These are phyloP conservation scores for Pseudorasbora parva DNA, from an alignment of 2,113 vertebrate species.

Conservation along the genomic window DNA sequence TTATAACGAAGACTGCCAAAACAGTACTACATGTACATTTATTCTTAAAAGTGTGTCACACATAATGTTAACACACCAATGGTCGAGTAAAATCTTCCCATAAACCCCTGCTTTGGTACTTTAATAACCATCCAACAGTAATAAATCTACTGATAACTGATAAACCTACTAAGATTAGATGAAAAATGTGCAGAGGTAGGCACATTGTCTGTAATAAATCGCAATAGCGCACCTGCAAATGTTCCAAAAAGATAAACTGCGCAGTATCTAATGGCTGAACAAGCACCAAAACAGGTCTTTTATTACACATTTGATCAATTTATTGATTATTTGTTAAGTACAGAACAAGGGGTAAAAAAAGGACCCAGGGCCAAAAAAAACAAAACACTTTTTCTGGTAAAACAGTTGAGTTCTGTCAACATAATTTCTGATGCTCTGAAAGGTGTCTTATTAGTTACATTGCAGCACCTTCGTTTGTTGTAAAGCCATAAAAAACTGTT, in stretches of 20 bases:
- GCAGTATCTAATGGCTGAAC: background rate
- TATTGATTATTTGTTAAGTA: background rate
- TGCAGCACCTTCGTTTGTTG: background rate
- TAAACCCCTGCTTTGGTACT: slow-evolving; percentile 33
- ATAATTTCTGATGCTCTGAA: background rate
- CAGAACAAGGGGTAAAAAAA: background rate
- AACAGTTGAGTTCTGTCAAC: background rate
- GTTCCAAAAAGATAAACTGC: background rate
- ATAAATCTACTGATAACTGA: background rate
- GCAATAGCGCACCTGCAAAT: background rate
- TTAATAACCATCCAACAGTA: background rate
- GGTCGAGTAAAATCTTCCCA: background rate
- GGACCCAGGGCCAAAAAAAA: slow-evolving; percentile 8
- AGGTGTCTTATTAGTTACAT: background rate
- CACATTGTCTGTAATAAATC: slow-evolving; percentile 10
- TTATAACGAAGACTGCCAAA: background rate
- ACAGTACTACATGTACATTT: background rate
- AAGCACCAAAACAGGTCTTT: slow-evolving; percentile 12
- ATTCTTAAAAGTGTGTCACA: background rate
- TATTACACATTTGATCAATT: background rate
- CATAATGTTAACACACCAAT: background rate
- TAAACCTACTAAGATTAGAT: background rate
- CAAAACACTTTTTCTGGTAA: no score
- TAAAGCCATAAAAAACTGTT: background rate
- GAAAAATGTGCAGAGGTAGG: slow-evolving; percentile 33